phyloP scores from a whole-genome alignment of 2,113 vertebrate species.

The Aleadryas rufinucha region DNA sequence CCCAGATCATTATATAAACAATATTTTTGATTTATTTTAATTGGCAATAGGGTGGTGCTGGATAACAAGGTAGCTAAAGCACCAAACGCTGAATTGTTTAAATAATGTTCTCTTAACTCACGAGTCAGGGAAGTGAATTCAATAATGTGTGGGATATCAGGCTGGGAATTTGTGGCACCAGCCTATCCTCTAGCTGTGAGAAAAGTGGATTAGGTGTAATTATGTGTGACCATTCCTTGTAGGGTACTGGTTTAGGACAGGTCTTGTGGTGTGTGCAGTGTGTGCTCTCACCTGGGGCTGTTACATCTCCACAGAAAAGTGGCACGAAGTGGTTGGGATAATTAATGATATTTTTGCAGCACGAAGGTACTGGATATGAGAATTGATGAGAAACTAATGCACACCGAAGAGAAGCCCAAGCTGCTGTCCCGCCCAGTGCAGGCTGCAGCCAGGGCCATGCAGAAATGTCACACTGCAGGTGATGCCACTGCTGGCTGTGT shows the following conservation, averaged over 20 bases:
- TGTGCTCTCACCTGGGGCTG: background rate
- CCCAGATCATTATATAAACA: background rate
- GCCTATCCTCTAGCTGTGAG: background rate
- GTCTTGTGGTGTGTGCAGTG: accelerated
- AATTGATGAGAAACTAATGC: background rate
- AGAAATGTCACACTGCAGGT: background rate
- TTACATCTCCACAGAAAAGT: background rate
- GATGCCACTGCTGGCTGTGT: background rate
- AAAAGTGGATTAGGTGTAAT: background rate
- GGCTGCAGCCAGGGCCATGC: background rate
- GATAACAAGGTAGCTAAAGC: background rate
- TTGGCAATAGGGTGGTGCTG: background rate
- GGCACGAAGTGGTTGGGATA: background rate
- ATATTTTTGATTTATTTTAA: background rate
- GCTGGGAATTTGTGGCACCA: background rate
- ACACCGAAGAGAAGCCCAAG: background rate
- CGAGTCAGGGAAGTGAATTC: background rate
- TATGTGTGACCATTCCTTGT: background rate
- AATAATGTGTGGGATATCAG: background rate
- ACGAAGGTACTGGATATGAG: background rate
- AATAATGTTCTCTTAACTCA: background rate
- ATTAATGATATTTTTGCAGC: background rate
- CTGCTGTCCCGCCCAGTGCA: background rate
- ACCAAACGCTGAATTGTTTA: background rate
- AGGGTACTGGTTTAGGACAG: background rate